Evolutionary conservation across 2,797 vertebrate species (phyloP).

Genomic region (Sphaeramia orbicularis): DNA sequence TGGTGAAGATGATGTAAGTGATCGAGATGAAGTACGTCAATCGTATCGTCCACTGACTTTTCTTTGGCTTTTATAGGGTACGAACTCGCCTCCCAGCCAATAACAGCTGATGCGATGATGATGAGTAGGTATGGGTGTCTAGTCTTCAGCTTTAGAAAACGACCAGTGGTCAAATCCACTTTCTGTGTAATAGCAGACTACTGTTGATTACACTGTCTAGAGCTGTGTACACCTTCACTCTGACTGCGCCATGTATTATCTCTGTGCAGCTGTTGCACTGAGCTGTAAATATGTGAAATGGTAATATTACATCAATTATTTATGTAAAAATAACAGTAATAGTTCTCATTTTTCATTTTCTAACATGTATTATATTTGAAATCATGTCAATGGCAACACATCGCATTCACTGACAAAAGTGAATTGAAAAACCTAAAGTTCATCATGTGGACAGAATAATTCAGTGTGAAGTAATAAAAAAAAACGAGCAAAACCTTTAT

Average conservation of each 20-base stretch:
- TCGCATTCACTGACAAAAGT: not conserved
- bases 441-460: not conserved
- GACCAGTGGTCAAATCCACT: conserved; percentile 78
- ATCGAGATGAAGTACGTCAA: conserved; percentile 33
- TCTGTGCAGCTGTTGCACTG: not conserved
- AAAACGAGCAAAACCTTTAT: no score
- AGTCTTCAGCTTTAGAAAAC: conserved; percentile 82
- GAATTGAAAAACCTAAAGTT: not conserved
- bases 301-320: not conserved
- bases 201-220: conserved; percentile 76
- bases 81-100: conserved; percentile 59
- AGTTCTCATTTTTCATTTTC: not conserved
- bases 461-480: no score
- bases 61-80: conserved; percentile 69
- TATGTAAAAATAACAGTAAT: not conserved
- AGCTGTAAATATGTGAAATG: conserved; percentile 5
- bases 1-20: conserved; percentile 20
- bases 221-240: conserved; percentile 41
- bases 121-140: conserved; percentile 71
- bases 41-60: conserved; percentile 9
- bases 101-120: conserved; percentile 52
- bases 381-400: not conserved
- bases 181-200: conserved; percentile 75
- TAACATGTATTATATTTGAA: not conserved
- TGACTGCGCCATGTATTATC: conserved; percentile 19